These are phyloP conservation scores for Anas platyrhynchos DNA, from an alignment of 2,113 vertebrate genomes.

Conservation along the genomic window DNA sequence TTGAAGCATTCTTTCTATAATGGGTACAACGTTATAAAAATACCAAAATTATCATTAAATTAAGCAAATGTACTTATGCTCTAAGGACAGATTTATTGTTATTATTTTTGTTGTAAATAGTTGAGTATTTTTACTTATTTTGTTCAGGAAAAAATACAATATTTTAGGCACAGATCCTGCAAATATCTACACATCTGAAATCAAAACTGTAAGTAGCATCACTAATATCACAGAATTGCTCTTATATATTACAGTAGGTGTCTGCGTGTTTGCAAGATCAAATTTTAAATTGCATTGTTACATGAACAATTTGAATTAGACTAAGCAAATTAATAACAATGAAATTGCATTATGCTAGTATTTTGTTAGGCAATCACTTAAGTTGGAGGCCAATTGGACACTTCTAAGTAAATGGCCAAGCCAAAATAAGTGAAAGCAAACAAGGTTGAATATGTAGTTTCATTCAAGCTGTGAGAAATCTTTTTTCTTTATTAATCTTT, in stretches of 20 bases:
- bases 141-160: neutral
- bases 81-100: neutral
- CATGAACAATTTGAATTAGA: neutral
- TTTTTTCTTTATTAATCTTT: neutral
- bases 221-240: neutral
- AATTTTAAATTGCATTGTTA: neutral
- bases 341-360: neutral
- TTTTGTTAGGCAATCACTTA: neutral
- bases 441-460: neutral
- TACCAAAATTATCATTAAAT: neutral
- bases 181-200: neutral
- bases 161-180: neutral
- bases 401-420: neutral
- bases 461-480: neutral
- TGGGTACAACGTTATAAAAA: neutral
- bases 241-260: neutral
- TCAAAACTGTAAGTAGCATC: neutral
- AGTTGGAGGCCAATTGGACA: neutral
- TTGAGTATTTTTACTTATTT: neutral
- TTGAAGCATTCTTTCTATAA: neutral
- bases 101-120: neutral
- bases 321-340: neutral
- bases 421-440: neutral
- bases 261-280: neutral
- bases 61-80: neutral